Base-by-base conservation (phyloP, 2,888 invertebrate genomes). In the Lepidocyrtinus sp. region DNA sequence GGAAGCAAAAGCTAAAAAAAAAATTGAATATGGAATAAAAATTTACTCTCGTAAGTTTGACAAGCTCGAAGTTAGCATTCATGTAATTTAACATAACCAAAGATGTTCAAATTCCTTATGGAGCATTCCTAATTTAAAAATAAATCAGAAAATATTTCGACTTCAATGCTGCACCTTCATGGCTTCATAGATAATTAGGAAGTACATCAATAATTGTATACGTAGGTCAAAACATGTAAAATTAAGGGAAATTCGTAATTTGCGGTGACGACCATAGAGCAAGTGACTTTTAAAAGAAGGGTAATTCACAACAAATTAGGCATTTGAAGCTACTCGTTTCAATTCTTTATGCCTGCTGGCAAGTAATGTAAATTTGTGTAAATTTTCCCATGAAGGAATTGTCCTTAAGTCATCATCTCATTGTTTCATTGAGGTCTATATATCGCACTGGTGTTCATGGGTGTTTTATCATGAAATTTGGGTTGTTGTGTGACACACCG, bases 281-380 rank as follows among this genome's bases (percentile, higher is more conserved):
- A 12, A 70, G 69, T 24, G 71, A 72, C 61, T 77, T 77, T 72
- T 72, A 72, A 69, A 59, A 64, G 72, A 36, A 36, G 5, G 12
- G 72, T 77, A 77, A 72, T 72, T 77, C 67, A 77, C 77, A 77
- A 77, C 67, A 71, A 71, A 67, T 55, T 67, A 65, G n/a, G n/a
- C n/a, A n/a, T n/a, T n/a, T n/a, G 67, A 76, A 70, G 62, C 45
- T 17, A 19, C 63, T 75, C 46, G 25, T 70, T 69, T 59, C 70
- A 21, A 12, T 12, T 12, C 36, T 36, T 7, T 7, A 36, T 36
- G 36, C 36, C n/a, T n/a, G n/a, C n/a, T n/a, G n/a, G n/a, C n/a
- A n/a, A n/a, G n/a, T n/a, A n/a, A n/a, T n/a, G 5, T 36, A 36
- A 36, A 7, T 36, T 36, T 36, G 36, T 7, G 5, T 36, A 36